Evolutionary conservation across 1,140 invertebrate genomes (phyloP), one percentile per base, ranked within the genome.

Genomic region (Procambarus clarkii): DNA sequence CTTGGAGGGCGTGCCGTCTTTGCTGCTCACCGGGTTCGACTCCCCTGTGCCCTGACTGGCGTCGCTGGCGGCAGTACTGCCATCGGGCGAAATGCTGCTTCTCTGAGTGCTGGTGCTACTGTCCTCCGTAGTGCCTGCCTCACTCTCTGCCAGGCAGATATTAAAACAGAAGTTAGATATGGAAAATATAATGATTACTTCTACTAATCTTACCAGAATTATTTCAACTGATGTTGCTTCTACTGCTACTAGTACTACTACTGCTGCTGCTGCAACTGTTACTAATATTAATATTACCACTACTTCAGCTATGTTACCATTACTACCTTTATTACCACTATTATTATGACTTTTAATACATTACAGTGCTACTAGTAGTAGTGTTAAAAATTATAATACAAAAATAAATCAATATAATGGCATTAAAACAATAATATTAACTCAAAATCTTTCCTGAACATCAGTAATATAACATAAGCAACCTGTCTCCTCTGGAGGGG

Each of bases 401-500:
- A 58, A 58, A 13, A 58, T 9, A 9, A 58, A 58, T 58, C 13
- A 58, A 58, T 58, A 13, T 8, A 58, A 7, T 58, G 34, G 34
- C 34, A 34, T 34, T 34, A 34, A 34, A 34, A 34, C 34, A 34
- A 34, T 34, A 34, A 34, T 34, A 34, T 34, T 34, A 34, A 34
- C 34, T 34, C 34, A 34, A 34, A 34, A 34, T 34, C 34, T 34
- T 34, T 34, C 34, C 34, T 34, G 34, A 34, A 34, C 34, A 34
- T 34, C 34, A 34, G 34, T 34, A 34, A 34, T 34, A 64, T 21
- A 64, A 18, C 11, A 18, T 5, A 13, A 64, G 60, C 60, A 64
- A 90, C 88, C 80, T 46, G 71, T 84, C 3, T 77, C 71, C 9
- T 76, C 88, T 8, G 81, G 88, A 4, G 88, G 78, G 2, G 81